phyloP scores from a whole-genome alignment of 2,888 invertebrate genomes.

The Pantelozetes paolii region DNA sequence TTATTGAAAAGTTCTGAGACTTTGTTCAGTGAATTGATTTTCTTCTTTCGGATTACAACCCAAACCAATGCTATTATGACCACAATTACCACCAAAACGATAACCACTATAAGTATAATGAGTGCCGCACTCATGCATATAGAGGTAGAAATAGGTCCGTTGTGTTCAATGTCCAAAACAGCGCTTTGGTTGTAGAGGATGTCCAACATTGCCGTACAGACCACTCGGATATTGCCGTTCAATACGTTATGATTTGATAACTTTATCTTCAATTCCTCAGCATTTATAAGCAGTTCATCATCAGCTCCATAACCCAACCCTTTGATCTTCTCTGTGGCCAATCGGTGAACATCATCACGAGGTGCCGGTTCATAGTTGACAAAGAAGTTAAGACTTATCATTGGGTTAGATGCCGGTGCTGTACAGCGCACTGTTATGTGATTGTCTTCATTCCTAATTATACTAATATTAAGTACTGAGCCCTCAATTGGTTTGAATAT shows the following conservation, averaged over 20 bases:
- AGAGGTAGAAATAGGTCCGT: neutral
- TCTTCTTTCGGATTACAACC: conserved; percentile 2
- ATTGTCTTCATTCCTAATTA: neutral
- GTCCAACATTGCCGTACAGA: neutral
- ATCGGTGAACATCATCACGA: neutral
- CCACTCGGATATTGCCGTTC: neutral
- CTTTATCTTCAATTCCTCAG: neutral
- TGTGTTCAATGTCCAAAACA: neutral
- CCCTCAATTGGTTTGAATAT: neutral
- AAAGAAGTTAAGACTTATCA: neutral
- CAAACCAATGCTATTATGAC: neutral
- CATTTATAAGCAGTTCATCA: neutral
- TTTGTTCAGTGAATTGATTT: conserved; percentile 10
- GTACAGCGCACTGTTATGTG: neutral
- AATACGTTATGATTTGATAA: neutral
- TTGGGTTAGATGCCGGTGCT: conserved; percentile 19
- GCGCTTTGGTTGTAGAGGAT: neutral
- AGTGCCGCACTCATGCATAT: neutral
- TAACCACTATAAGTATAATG: neutral
- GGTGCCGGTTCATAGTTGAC: neutral
- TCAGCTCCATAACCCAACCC: neutral
- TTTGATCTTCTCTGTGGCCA: neutral
- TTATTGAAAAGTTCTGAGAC: conserved; percentile 23
- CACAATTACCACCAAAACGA: neutral
- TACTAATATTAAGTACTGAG: neutral